Evolutionary conservation across 2,113 vertebrate species (phyloP).

Genomic region (Morone saxatilis): DNA sequence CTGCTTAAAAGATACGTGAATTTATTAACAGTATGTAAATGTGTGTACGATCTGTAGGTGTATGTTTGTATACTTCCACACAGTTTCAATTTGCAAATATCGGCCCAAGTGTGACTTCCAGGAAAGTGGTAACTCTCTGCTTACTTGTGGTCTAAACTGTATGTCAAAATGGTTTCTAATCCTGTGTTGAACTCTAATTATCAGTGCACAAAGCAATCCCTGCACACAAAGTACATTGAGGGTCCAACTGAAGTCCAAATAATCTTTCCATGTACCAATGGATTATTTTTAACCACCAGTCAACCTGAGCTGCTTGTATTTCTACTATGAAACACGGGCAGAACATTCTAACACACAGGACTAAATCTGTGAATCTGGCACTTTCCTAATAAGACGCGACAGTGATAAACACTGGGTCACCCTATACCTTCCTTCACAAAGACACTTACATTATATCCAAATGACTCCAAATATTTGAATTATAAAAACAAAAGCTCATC

Average conservation of each 20-base stretch:
- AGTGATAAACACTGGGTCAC: not conserved
- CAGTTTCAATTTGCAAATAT: slow-evolving; percentile 54
- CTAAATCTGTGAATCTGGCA: no score
- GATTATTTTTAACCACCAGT: no score
- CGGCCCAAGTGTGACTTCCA: slow-evolving; percentile 58
- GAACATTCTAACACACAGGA: no score
- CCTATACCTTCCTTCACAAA: no score
- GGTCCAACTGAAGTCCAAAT: not conserved
- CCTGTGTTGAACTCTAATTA: not conserved
- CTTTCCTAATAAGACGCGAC: not conserved
- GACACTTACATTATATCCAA: no score
- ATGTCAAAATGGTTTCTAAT: not conserved
- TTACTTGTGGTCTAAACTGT: slow-evolving; percentile 32
- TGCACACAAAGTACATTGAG: not conserved
- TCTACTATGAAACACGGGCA: no score
- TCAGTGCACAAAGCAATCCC: not conserved
- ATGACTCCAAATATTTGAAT: no score
- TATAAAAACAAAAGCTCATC: no score
- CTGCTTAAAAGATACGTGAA: slow-evolving; percentile 68
- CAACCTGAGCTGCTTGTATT: no score
- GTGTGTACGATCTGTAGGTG: slow-evolving; percentile 49
- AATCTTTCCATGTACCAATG: no score
- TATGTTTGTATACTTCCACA: slow-evolving; percentile 51
- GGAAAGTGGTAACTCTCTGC: slow-evolving; percentile 43
- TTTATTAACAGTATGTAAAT: slow-evolving; percentile 63